Evolutionary conservation across 2,113 vertebrate genomes (phyloP).

Genomic region (Heptranchias perlo): DNA sequence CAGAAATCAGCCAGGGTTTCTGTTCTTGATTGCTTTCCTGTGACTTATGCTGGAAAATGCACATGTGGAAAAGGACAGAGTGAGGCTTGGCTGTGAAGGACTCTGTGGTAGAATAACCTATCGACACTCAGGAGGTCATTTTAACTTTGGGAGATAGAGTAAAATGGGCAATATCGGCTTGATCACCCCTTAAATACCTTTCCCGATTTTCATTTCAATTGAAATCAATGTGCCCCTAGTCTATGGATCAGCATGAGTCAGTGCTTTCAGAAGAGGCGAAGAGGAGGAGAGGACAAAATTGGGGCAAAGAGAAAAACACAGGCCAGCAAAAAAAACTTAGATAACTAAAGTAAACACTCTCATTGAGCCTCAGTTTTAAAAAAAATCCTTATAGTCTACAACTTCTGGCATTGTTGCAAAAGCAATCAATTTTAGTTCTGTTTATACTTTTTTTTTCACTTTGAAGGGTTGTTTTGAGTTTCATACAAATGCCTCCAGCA

Average conservation of each 20-base stretch:
- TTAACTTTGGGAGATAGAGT: background rate
- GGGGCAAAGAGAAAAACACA: background rate
- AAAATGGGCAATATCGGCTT: background rate
- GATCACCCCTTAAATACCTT: background rate
- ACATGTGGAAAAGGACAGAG: background rate
- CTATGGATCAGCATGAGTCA: background rate
- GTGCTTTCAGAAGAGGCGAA: background rate
- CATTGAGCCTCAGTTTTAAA: background rate
- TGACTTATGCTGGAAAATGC: too few relatives aligned
- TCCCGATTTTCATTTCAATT: background rate
- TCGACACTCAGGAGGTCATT: background rate
- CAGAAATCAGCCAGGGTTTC: background rate
- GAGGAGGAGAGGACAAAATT: background rate
- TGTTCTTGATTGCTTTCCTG: background rate
- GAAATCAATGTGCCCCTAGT: background rate
- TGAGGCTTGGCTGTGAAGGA: background rate
- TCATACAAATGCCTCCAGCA: constrained; percentile 26
- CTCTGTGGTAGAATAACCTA: background rate
- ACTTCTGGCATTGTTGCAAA: background rate
- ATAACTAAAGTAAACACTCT: background rate
- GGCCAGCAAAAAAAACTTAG: background rate
- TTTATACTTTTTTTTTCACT: constrained; percentile 21
- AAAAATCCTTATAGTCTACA: background rate
- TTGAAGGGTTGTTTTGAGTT: constrained; percentile 32
- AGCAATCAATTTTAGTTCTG: constrained; percentile 33